phyloP scores from a whole-genome alignment of 2,888 invertebrate species.

The Drosophila neonasuta region DNA sequence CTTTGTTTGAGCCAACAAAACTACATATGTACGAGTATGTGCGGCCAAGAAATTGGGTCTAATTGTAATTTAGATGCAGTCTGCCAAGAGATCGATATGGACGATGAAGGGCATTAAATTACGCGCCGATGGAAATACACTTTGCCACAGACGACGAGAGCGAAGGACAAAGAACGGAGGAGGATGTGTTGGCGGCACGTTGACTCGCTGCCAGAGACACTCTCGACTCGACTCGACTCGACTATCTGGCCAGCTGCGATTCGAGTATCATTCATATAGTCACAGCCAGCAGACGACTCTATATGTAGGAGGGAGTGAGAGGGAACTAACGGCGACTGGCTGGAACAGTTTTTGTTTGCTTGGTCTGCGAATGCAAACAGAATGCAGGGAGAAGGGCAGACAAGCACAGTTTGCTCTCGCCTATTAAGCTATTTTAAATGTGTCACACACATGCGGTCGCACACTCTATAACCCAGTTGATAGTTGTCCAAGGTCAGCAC shows the following conservation, averaged over 20 bases:
- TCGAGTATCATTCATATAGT: conserved; percentile 59
- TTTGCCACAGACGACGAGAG: conserved; percentile 7
- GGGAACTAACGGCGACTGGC: neutral
- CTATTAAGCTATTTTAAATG: conserved; percentile 71
- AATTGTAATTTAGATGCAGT: conserved; percentile 72
- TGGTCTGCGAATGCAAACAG: conserved; percentile 57
- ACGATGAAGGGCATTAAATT: conserved; percentile 48
- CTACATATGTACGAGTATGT: conserved; percentile 3
- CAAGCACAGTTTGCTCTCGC: conserved; percentile 28
- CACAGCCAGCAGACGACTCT: conserved; percentile 31
- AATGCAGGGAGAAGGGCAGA: conserved; percentile 37
- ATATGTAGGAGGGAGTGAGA: neutral
- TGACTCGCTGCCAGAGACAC: conserved; percentile 33
- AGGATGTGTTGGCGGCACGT: conserved; percentile 16
- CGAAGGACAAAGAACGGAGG: neutral
- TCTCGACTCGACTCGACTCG: conserved; percentile 6
- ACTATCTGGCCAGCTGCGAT: conserved; percentile 41
- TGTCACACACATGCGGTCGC: conserved; percentile 43
- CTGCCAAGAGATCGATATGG: conserved; percentile 50
- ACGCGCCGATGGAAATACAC: conserved; percentile 40
- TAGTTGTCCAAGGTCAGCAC: conserved; percentile 53
- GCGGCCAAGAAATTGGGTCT: conserved; percentile 47
- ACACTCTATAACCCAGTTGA: conserved; percentile 14
- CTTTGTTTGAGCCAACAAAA: conserved; percentile 27
- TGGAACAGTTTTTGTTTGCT: conserved; percentile 47